Evolutionary conservation across 2,888 invertebrate species (phyloP).

Genomic region (Drosophila eohydei): DNA sequence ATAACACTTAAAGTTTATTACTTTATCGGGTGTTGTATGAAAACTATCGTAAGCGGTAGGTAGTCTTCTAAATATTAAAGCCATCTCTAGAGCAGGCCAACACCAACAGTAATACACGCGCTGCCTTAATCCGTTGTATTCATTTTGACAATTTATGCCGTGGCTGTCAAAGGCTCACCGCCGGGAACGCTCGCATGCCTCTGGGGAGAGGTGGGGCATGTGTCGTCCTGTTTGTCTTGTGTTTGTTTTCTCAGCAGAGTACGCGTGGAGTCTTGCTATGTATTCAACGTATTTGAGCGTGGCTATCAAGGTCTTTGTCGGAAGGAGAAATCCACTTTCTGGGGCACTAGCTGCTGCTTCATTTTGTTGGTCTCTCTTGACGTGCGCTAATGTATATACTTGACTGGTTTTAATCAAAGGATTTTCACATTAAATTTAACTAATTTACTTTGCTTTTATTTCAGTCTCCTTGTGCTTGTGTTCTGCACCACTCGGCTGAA

Average conservation of each 20-base stretch:
- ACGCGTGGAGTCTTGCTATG: constrained; percentile 45
- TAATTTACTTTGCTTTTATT: constrained; percentile 63
- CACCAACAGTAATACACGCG: constrained; percentile 12
- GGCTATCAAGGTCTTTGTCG: constrained; percentile 15
- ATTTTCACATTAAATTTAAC: constrained; percentile 65
- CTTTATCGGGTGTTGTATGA: background rate
- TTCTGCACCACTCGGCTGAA: constrained; percentile 1
- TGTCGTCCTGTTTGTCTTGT: constrained; percentile 64
- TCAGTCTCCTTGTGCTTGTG: constrained; percentile 27
- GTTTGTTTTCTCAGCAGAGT: constrained; percentile 49
- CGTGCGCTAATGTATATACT: constrained; percentile 44
- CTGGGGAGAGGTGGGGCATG: constrained; percentile 27
- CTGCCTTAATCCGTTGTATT: constrained; percentile 66
- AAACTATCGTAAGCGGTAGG: constrained; percentile 34
- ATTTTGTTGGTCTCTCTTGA: background rate
- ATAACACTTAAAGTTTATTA: constrained; percentile 5
- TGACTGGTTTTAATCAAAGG: constrained; percentile 71
- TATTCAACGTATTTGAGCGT: constrained; percentile 62
- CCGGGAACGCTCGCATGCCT: constrained; percentile 33
- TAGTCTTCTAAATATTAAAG: background rate
- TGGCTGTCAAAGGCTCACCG: constrained; percentile 28
- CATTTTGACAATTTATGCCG: constrained; percentile 72
- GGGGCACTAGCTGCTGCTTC: too few relatives aligned
- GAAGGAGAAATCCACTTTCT: background rate
- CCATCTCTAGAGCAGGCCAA: constrained; percentile 18